Evolutionary conservation across 37 sponge, comb jelly and placozoan species (phyloP).

Genomic region (Hormiphora californensis): DNA sequence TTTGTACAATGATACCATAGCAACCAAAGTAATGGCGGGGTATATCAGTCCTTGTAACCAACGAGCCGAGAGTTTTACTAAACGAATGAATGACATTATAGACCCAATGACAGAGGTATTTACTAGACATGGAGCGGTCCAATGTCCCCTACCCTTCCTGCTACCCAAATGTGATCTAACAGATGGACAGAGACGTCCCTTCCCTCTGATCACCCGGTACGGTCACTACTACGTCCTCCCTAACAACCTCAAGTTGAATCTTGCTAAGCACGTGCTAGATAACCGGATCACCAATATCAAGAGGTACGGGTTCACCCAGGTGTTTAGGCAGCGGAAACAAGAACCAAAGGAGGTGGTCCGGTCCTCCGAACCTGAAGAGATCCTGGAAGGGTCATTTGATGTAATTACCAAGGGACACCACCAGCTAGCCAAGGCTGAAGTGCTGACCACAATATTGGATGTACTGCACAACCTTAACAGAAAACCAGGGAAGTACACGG

Average conservation of each 20-base stretch:
- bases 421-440: conserved; percentile 8
- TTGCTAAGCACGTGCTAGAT: conserved; percentile 15
- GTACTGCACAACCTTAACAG: background rate
- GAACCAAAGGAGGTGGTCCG: background rate
- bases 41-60: background rate
- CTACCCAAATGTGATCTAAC: conserved; percentile 50
- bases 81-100: background rate
- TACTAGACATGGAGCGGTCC: conserved; percentile 7
- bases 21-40: background rate
- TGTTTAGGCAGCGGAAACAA: background rate
- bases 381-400: conserved; percentile 21
- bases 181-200: conserved; percentile 1
- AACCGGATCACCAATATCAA: conserved; percentile 2
- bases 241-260: background rate
- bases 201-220: background rate
- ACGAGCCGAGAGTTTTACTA: background rate
- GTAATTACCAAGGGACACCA: background rate
- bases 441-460: background rate
- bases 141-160: conserved; percentile 39
- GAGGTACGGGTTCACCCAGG: conserved; percentile 34
- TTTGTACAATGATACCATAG: background rate
- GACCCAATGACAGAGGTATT: background rate
- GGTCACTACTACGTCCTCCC: conserved; percentile 42
- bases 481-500: background rate
- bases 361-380: background rate